Evolutionary conservation across 1,140 invertebrate species (phyloP), one percentile per base, ranked within the genome.

Genomic region (Drosophila equinoxialis): DNA sequence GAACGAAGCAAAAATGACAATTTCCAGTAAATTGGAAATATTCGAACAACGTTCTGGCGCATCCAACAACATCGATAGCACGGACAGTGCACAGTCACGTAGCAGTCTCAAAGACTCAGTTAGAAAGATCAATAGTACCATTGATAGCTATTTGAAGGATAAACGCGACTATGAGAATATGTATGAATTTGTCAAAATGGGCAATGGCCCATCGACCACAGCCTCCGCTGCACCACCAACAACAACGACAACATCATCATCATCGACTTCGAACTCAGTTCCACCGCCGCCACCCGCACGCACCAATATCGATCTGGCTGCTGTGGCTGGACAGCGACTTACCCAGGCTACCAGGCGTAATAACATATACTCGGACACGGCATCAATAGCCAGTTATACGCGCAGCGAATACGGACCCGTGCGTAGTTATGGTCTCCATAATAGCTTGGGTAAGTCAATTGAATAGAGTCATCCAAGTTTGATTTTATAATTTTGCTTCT

Each of bases 101-200:
- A 91, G 86, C 61, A 92, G 91, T 42, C 70, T 92, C 1, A 92
- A 92, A 71, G 90, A 91, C 42, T 92, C 91, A 45, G 91, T 92
- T 37, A 91, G 89, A 35, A 92, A 92, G 67, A 92, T 92, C 41
- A 92, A 90, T 63, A 90, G 81, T 65, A 92, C 91, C 48, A 92
- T 92, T 33, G 91, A 92, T 26, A 92, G 90, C 51, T 92, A 92
- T 62, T 72, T 92, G 39, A 92, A 92, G 73, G 91, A 92, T 61
- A 92, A 92, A 33, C 87, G 91, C 11, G 87, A 92, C 69, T 92
- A 90, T 30, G 90, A 92, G 57, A 92, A 91, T 39, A 79, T 91
- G 90, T 91, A 91, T 63, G 90, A 91, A 61, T 79, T 91, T 45
- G 90, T 91, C n/a, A 91, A 91, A 75, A 83, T 79, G 74, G 67